These are phyloP conservation scores for Thripadectes ignobilis DNA, from an alignment of 2,797 vertebrate species.

Conservation along the genomic window DNA sequence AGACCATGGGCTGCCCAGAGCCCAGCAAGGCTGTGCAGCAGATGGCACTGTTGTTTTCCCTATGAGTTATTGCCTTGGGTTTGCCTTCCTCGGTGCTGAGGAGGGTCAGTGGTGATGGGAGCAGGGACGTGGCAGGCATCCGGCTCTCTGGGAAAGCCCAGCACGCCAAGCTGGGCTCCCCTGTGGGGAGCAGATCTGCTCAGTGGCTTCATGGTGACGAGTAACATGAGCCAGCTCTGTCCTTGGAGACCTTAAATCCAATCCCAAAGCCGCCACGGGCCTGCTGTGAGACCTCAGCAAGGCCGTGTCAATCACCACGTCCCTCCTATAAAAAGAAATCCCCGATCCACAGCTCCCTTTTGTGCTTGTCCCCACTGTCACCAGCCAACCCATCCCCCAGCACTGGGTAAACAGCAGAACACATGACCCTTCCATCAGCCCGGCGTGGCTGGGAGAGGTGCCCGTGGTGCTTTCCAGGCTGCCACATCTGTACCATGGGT, in stretches of 20 bases:
- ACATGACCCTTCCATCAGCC: not conserved
- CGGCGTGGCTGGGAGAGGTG: not conserved
- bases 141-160: not conserved
- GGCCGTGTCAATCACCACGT: not conserved
- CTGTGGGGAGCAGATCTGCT: not conserved
- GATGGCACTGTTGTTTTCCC: conserved; percentile 51
- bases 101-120: not conserved
- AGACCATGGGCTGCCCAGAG: not conserved
- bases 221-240: not conserved
- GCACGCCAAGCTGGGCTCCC: not conserved
- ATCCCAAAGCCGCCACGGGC: not conserved
- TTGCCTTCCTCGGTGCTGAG: not conserved
- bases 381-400: not conserved
- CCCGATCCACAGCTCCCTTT: not conserved
- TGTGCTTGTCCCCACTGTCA: not conserved
- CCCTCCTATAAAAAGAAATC: not conserved
- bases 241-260: not conserved
- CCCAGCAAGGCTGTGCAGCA: conserved; percentile 9
- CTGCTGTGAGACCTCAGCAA: not conserved
- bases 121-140: accelerated
- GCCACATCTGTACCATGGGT: not conserved
- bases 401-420: accelerated
- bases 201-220: not conserved
- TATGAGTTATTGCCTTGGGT: not conserved
- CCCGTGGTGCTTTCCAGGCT: not conserved